Evolutionary conservation across 2,797 vertebrate genomes (phyloP), one percentile per base, ranked within the genome.

Genomic region (Merluccius polli): DNA sequence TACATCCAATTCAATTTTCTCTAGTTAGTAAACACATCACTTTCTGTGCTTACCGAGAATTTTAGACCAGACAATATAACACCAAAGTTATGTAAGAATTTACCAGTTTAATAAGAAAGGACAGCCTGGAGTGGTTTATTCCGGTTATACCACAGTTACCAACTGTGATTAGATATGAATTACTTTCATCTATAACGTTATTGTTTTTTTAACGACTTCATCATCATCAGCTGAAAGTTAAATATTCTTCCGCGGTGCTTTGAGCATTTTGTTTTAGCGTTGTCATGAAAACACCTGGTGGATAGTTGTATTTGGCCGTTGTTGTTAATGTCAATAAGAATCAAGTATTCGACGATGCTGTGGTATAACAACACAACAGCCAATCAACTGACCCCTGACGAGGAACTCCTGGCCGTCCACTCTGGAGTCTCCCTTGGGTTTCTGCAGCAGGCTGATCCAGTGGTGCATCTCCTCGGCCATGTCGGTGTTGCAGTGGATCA

Each of bases 401-500:
- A 95, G 79, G 82, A 95, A 95, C 83, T 95, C 95, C 86, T 95
- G 94, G 0, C 94, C 94, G 0, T 95, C 94, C 0, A 90, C 87
- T 77, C 83, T 91, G n/a, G 92, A 78, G 75, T 95, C 94, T 82
- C 94, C 94, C 48, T 95, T 94, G 9, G 95, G 94, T 75, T 95
- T 95, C 86, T 96, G 95, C 82, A 96, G 89, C 75, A 96, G 91
- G 44, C 95, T 92, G 48, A 96, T 96, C 95, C 95, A 96, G 88
- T 95, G 95, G 81, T 96, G 95, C 95, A 96, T 96, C 90, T 95
- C 95, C 84, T 96, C 95, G 0, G 95, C 91, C 0, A 90, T 93
- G 85, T 95, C 94, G 3, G 95, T 92, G 86, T 95, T 95, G 83
- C 95, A 96, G 90, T 96, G 95, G 84, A 96, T 94, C 81, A 95